phyloP scores from a whole-genome alignment of 35 echinoderm and acorn worm genomes.

The Apostichopus japonicus region DNA sequence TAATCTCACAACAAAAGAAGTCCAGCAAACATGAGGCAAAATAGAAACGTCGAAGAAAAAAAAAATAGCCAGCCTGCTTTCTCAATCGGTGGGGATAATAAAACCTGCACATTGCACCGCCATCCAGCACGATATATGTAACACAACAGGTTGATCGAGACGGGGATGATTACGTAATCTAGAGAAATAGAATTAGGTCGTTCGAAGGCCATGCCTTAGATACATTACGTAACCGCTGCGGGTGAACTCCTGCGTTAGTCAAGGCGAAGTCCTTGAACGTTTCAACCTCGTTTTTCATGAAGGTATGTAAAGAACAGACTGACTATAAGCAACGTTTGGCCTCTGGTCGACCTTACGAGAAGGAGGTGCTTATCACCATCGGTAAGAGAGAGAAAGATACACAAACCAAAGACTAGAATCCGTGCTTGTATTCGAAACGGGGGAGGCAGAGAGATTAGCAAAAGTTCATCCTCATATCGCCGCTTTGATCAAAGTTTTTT shows the following conservation, averaged over 20 bases:
- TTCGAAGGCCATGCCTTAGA: background rate
- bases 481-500: no score
- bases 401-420: no score
- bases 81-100: background rate
- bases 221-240: constrained; percentile 17
- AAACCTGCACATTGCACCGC: background rate
- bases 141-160: constrained; percentile 29
- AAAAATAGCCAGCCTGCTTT: background rate
- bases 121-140: background rate
- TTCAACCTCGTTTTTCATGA: background rate
- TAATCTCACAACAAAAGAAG: background rate
- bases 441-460: background rate
- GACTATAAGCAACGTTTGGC: background rate
- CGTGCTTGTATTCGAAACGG: no score
- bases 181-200: constrained; percentile 21
- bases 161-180: background rate
- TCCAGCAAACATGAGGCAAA: background rate
- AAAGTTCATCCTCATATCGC: background rate
- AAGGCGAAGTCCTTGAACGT: constrained; percentile 30
- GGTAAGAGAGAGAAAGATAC: no score
- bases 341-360: background rate
- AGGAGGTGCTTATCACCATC: no score
- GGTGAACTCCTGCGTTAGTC: constrained; percentile 22
- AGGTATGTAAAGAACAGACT: background rate
- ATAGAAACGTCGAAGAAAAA: background rate